Percentiles rank a stretch among this genome's conserved stretches.
These are phyloP conservation scores for Bathybates hornii DNA, from an alignment of 2,113 vertebrate species.

Conservation along the genomic window DNA sequence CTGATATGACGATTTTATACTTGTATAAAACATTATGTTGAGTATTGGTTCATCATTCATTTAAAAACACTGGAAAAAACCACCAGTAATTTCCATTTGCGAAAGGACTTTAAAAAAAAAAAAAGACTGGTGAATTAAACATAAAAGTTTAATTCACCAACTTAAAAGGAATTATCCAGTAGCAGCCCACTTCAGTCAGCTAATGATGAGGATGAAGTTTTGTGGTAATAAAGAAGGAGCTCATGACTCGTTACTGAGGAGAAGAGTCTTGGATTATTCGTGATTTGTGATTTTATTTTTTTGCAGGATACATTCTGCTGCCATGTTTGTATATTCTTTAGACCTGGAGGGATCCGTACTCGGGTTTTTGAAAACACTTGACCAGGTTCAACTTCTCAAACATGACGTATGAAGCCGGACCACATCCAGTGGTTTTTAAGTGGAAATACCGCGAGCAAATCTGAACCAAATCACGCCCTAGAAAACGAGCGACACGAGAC, in stretches of 20 bases:
- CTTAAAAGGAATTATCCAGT: background rate
- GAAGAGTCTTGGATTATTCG: background rate
- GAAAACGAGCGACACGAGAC: background rate
- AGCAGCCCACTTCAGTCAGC: accelerated
- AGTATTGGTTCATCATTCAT: background rate
- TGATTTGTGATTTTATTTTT: accelerated
- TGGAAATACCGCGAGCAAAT: background rate
- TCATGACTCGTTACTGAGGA: background rate
- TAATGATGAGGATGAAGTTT: background rate
- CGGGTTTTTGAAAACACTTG: accelerated
- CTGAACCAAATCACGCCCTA: accelerated
- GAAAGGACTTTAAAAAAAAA: background rate
- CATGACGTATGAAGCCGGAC: background rate
- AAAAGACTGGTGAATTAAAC: background rate
- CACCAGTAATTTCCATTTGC: background rate
- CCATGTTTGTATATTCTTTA: background rate
- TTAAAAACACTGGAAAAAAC: background rate
- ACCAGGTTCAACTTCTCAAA: background rate
- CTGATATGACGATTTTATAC: background rate
- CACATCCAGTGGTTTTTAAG: background rate
- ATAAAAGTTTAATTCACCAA: background rate
- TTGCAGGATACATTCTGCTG: background rate
- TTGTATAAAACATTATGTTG: background rate
- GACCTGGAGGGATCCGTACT: background rate
- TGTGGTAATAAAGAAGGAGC: background rate